phyloP scores from a whole-genome alignment of 2,888 invertebrate genomes.

The Nezara viridula region DNA sequence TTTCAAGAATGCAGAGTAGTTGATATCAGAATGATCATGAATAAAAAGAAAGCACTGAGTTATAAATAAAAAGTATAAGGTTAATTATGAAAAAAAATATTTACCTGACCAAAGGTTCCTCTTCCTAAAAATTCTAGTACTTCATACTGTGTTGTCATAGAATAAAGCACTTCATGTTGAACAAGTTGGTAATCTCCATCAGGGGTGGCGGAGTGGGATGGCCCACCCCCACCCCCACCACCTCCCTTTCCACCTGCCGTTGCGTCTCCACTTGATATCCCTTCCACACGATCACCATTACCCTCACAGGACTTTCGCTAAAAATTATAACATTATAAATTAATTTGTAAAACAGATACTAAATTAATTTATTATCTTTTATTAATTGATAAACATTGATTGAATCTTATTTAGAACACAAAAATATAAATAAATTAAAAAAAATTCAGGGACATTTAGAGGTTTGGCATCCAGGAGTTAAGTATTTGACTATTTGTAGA shows the following conservation, averaged over 20 bases:
- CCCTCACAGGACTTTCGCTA: conserved; percentile 77
- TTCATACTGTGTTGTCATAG: conserved; percentile 92
- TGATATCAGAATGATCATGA: not conserved
- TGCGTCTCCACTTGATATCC: conserved; percentile 70
- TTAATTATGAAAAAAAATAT: conserved; percentile 56
- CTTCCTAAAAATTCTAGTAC: conserved; percentile 99
- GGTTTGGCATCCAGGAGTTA: too few relatives aligned
- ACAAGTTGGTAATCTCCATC: conserved; percentile 99
- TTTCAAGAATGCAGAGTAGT: not conserved
- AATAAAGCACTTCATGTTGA: conserved; percentile 95
- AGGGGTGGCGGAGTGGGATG: conserved; percentile 79
- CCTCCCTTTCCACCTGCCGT: conserved; percentile 86
- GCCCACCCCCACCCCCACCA: conserved; percentile 68
- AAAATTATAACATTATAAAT: conserved; percentile 57
- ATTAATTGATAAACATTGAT: too few relatives aligned
- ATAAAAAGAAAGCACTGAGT: not conserved
- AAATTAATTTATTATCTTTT: not conserved
- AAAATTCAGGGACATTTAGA: too few relatives aligned
- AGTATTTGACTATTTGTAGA: too few relatives aligned
- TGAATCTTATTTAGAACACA: too few relatives aligned
- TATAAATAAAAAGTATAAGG: not conserved
- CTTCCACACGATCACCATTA: conserved; percentile 74
- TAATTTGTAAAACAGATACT: not conserved
- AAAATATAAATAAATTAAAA: too few relatives aligned
- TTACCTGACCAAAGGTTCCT: conserved; percentile 93